Percentiles rank a stretch among this genome's conserved stretches.
These are phyloP conservation scores for Verasper variegatus DNA, from an alignment of 2,113 vertebrate species.

Conservation along the genomic window DNA sequence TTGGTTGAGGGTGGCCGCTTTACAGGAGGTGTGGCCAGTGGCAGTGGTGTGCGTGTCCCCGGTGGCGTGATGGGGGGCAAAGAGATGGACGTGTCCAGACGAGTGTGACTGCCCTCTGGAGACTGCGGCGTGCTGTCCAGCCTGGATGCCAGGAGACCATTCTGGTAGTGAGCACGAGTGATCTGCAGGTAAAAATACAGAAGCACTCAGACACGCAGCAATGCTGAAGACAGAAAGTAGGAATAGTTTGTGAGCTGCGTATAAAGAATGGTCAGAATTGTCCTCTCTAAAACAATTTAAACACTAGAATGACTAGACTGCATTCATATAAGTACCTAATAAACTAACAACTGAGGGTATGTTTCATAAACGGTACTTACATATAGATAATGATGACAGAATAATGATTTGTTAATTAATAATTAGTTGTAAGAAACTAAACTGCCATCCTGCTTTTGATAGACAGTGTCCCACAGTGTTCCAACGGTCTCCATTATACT, in stretches of 20 bases:
- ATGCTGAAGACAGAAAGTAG: not conserved
- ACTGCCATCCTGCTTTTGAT: not conserved
- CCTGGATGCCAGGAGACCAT: constrained; percentile 89
- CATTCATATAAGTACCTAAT: too few species aligned
- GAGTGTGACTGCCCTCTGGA: constrained; percentile 81
- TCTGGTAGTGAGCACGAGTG: constrained; percentile 94
- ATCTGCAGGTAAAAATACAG: constrained; percentile 77
- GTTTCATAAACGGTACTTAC: not conserved
- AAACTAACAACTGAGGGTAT: too few species aligned
- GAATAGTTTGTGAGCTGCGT: not conserved
- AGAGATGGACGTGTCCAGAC: constrained; percentile 64
- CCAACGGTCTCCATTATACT: not conserved
- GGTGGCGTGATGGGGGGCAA: constrained; percentile 47
- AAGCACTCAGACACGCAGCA: not conserved
- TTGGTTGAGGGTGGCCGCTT: constrained; percentile 28
- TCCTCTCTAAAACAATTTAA: too few species aligned
- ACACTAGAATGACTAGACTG: too few species aligned
- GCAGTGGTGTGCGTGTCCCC: constrained; percentile 29
- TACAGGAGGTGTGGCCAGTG: constrained; percentile 67
- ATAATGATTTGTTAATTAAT: not conserved
- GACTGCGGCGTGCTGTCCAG: constrained; percentile 92
- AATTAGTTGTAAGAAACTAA: not conserved
- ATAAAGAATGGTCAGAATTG: not conserved
- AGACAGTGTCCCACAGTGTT: not conserved
- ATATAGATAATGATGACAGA: not conserved